phyloP scores from a whole-genome alignment of 2,797 vertebrate species.

The Xiphophorus birchmanni region DNA sequence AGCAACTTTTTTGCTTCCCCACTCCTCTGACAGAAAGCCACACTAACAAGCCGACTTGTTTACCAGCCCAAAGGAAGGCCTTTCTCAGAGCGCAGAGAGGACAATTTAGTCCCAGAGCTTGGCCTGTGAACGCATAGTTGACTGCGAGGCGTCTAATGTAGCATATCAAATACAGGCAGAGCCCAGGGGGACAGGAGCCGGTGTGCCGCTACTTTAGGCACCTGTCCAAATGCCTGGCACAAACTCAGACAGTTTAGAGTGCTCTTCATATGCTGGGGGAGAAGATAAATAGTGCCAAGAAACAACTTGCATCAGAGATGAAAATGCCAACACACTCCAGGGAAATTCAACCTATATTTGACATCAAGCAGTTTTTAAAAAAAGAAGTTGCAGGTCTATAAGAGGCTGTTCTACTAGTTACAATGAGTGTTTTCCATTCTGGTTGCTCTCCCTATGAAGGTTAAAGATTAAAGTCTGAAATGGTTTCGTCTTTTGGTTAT shows the following conservation, averaged over 20 bases:
- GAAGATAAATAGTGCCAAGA: conserved; percentile 54
- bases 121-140: conserved; percentile 50
- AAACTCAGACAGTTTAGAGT: conserved; percentile 64
- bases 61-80: conserved; percentile 65
- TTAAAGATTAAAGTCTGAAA: background rate
- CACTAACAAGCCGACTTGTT: conserved; percentile 75
- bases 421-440: background rate
- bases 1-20: conserved; percentile 40
- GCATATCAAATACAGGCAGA: conserved; percentile 65
- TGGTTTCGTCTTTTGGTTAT: background rate
- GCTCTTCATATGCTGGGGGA: conserved; percentile 45
- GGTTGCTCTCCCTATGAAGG: background rate
- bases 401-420: background rate
- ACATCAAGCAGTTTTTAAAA: conserved; percentile 27
- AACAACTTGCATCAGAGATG: conserved; percentile 47
- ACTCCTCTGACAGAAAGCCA: conserved; percentile 53
- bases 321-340: conserved; percentile 21
- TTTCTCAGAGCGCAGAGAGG: conserved; percentile 55
- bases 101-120: conserved; percentile 56
- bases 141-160: conserved; percentile 56
- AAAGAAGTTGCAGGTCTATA: background rate
- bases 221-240: conserved; percentile 66
- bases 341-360: conserved; percentile 43
- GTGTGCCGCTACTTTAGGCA: conserved; percentile 62
- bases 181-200: conserved; percentile 47